Evolutionary conservation across 2,888 invertebrate species (phyloP).

Genomic region (Malacosoma neustria): DNA sequence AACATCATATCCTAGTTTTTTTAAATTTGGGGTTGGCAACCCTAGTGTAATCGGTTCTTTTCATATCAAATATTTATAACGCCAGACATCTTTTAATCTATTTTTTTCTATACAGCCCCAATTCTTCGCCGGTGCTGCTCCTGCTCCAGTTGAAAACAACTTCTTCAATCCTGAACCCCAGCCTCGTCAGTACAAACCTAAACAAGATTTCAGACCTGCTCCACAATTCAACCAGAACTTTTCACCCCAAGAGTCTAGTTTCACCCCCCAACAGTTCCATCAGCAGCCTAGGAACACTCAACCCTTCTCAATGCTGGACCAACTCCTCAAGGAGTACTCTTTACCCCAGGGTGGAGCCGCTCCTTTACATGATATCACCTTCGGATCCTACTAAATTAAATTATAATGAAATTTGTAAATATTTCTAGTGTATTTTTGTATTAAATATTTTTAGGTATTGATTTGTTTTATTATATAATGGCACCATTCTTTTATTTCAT

Average conservation of each 20-base stretch:
- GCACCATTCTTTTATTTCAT: not conserved
- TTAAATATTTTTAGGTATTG: constrained; percentile 18
- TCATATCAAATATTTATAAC: too few relatives aligned
- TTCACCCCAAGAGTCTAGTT: constrained; percentile 18
- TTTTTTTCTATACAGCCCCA: too few relatives aligned
- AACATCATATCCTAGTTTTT: too few relatives aligned
- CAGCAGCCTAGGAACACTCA: constrained; percentile 31
- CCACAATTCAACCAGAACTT: constrained; percentile 33
- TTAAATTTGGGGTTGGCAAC: too few relatives aligned
- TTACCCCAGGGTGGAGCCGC: constrained; percentile 80
- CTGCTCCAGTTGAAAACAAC: constrained; percentile 34
- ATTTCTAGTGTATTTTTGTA: constrained; percentile 51
- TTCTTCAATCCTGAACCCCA: constrained; percentile 51
- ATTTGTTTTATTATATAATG: constrained; percentile 1
- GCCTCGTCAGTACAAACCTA: constrained; percentile 39
- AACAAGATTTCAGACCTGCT: constrained; percentile 45
- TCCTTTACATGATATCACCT: constrained; percentile 87
- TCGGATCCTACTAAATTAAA: constrained; percentile 81
- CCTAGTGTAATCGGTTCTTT: too few relatives aligned
- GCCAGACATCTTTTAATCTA: too few relatives aligned
- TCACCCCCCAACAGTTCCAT: constrained; percentile 22
- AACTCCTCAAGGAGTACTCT: constrained; percentile 86
- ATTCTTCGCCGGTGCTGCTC: constrained; percentile 62
- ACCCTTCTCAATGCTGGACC: constrained; percentile 79
- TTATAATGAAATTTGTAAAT: constrained; percentile 48